Conservation (phyloP, 1,140 invertebrate species). For the Agrypnia vestita region DNA sequence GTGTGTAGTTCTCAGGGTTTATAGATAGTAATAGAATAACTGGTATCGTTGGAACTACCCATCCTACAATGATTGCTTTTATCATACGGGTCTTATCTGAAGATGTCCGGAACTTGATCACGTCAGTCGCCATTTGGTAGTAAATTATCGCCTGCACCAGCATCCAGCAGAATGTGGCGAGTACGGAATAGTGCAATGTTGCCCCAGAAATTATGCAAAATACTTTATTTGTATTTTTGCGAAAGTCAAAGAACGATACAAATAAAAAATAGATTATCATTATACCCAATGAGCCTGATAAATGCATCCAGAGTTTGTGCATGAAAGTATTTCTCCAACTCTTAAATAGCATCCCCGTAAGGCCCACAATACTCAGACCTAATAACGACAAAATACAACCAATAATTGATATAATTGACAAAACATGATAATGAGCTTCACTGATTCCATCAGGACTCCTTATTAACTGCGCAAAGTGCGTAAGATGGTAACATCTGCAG, state of each 20-base stretch:
- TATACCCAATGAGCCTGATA: conserved; percentile 68
- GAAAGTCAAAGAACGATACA: conserved; percentile 64
- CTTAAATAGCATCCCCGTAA: conserved; percentile 69
- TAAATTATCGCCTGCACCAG: conserved; percentile 70
- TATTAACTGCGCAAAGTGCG: conserved; percentile 71
- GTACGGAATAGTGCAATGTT: conserved; percentile 68
- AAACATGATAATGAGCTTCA: conserved; percentile 43
- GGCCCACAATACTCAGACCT: conserved; percentile 66
- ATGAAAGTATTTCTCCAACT: conserved; percentile 70
- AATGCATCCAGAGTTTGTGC: conserved; percentile 72
- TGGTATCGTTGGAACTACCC: conserved; percentile 67
- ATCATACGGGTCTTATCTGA: conserved; percentile 65
- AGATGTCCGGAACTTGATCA: conserved; percentile 68
- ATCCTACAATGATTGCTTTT: conserved; percentile 69
- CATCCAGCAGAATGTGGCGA: conserved; percentile 73
- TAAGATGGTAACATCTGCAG: conserved; percentile 71
- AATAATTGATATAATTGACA: conserved; percentile 67
- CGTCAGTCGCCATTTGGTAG: conserved; percentile 68
- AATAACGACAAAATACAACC: conserved; percentile 69
- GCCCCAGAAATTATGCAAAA: conserved; percentile 68
- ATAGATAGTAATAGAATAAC: conserved; percentile 67
- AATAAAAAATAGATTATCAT: conserved; percentile 66
- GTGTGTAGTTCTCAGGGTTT: conserved; percentile 65
- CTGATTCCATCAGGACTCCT: conserved; percentile 25
- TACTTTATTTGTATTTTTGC: conserved; percentile 60